Percentiles rank a stretch among this genome's conserved stretches.
phyloP scores from a whole-genome alignment of 2,797 vertebrate genomes.

The Carcharodon carcharias region DNA sequence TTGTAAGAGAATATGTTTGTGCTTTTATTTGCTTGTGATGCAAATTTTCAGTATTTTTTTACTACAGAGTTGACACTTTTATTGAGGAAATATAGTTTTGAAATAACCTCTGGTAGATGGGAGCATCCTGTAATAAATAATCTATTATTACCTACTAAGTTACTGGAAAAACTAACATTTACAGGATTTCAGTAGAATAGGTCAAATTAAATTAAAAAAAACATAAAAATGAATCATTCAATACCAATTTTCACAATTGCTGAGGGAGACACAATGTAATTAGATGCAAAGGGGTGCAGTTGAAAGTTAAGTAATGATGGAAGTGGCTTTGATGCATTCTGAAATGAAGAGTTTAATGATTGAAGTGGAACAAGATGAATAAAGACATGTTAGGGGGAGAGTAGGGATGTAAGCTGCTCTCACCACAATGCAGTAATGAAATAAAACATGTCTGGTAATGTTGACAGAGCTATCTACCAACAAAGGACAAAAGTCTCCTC shows the following conservation, averaged over 20 bases:
- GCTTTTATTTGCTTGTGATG: not conserved
- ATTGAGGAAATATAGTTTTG: not conserved
- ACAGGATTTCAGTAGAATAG: not conserved
- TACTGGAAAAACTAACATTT: not conserved
- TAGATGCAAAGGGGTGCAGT: not conserved
- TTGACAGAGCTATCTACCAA: not conserved
- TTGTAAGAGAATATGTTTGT: not conserved
- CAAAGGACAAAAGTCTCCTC: not conserved
- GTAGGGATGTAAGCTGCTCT: not conserved
- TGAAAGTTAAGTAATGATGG: not conserved
- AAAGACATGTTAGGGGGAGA: not conserved
- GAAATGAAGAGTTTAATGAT: not conserved
- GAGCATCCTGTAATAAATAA: not conserved
- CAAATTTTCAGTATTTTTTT: not conserved
- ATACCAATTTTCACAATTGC: not conserved
- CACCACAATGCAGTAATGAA: not conserved
- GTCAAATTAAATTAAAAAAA: not conserved
- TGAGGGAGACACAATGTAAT: not conserved
- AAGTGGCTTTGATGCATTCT: not conserved
- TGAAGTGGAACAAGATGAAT: not conserved
- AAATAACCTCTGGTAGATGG: not conserved
- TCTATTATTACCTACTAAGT: not conserved
- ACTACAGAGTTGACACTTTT: not conserved
- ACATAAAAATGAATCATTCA: not conserved
- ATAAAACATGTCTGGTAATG: not conserved